A percentile compares a stretch with the other conserved stretches of the same genome.
Conservation (phyloP, 2,888 invertebrate species). For the Tachina grossa region DNA sequence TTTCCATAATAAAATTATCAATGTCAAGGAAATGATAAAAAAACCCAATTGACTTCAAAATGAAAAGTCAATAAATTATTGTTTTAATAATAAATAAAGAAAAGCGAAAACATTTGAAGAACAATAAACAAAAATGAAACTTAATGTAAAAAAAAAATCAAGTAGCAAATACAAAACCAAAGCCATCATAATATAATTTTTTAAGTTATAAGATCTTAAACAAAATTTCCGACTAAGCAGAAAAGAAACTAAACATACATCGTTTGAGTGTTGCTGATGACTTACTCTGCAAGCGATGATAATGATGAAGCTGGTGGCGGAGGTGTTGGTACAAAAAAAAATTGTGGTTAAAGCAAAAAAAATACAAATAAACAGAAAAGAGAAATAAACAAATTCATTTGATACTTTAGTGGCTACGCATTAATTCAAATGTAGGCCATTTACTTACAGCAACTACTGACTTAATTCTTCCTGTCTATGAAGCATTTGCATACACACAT, state of each 20-base stretch:
- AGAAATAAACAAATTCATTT: slow-evolving; percentile 19
- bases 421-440: slow-evolving; percentile 57
- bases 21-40: slow-evolving; percentile 67
- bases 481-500: neutral
- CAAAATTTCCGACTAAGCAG: slow-evolving; percentile 34
- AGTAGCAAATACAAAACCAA: slow-evolving; percentile 43
- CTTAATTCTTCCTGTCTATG: slow-evolving; percentile 58
- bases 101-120: neutral
- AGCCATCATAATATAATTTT: slow-evolving; percentile 15
- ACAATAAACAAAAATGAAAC: slow-evolving; percentile 32
- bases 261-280: slow-evolving; percentile 43
- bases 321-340: slow-evolving; percentile 63
- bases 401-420: slow-evolving; percentile 47
- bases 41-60: slow-evolving; percentile 35
- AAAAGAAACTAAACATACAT: neutral
- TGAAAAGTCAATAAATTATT: slow-evolving; percentile 44
- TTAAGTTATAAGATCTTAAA: slow-evolving; percentile 44
- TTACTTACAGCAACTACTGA: slow-evolving; percentile 51
- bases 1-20: slow-evolving; percentile 65
- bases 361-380: neutral
- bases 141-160: slow-evolving; percentile 45
- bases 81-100: neutral
- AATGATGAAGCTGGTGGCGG: slow-evolving; percentile 13
- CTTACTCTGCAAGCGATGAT: neutral
- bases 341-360: slow-evolving; percentile 51